A percentile compares a stretch with the other conserved stretches of the same genome.
These are phyloP conservation scores for Napeogenes sylphis DNA, from an alignment of 2,888 invertebrate species.

Conservation along the genomic window DNA sequence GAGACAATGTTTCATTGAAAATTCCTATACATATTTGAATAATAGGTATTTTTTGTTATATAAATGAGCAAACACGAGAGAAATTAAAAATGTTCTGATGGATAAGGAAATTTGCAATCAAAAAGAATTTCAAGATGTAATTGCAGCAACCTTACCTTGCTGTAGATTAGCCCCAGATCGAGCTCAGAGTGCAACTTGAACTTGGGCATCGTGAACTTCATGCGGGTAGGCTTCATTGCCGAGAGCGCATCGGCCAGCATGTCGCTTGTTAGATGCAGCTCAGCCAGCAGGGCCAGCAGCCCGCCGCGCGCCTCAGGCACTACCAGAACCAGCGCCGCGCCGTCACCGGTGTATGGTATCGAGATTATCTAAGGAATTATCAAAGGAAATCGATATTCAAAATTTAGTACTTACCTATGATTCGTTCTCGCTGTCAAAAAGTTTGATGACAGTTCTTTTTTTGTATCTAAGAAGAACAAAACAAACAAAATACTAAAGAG, in stretches of 20 bases:
- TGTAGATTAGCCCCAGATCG: slow-evolving; percentile 38
- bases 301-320: slow-evolving; percentile 56
- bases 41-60: too few species aligned
- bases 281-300: slow-evolving; percentile 51
- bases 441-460: too few species aligned
- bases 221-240: slow-evolving; percentile 56
- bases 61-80: too few species aligned
- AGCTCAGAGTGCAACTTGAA: slow-evolving; percentile 62
- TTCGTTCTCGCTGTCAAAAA: slow-evolving; percentile 66
- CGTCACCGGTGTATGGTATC: neutral
- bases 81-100: too few species aligned
- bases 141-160: slow-evolving; percentile 37
- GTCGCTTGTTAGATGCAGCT: slow-evolving; percentile 43
- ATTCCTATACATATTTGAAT: too few species aligned
- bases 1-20: too few species aligned
- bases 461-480: too few species aligned
- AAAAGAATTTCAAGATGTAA: too few species aligned
- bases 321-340: neutral
- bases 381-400: too few species aligned
- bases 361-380: neutral
- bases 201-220: slow-evolving; percentile 82
- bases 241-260: slow-evolving; percentile 61
- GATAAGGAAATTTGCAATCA: too few species aligned
- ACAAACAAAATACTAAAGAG: too few species aligned
- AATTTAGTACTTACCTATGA: slow-evolving; percentile 41